Percentiles rank a stretch among this genome's conserved stretches.
These are phyloP conservation scores for Anastatus disparis DNA, from an alignment of 1,140 invertebrate genomes.

Conservation along the genomic window DNA sequence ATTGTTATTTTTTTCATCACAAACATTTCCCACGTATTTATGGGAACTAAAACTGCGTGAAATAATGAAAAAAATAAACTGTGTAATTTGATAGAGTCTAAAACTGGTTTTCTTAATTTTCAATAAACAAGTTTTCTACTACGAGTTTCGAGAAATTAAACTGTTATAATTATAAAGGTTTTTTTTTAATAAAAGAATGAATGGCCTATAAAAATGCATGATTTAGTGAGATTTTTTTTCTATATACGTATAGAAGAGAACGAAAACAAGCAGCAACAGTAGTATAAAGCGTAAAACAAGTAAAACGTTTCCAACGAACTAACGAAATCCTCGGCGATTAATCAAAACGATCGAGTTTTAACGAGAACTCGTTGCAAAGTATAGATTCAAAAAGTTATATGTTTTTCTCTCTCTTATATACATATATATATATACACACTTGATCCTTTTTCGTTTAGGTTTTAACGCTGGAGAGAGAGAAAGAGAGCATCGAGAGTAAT, in stretches of 20 bases:
- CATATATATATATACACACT: too few species aligned
- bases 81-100: too few species aligned
- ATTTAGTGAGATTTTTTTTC: neutral
- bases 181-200: neutral
- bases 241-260: neutral
- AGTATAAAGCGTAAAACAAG: neutral
- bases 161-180: neutral
- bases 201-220: slow-evolving; percentile 1
- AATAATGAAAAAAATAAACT: too few species aligned
- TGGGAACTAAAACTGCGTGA: too few species aligned
- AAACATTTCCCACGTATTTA: slow-evolving; percentile 41
- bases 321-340: slow-evolving; percentile 35
- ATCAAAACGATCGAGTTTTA: slow-evolving; percentile 54
- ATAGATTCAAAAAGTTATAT: slow-evolving; percentile 44
- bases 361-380: slow-evolving; percentile 48
- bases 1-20: neutral
- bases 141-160: neutral
- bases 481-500: slow-evolving; percentile 63
- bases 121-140: neutral
- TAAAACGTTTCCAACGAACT: slow-evolving; percentile 5
- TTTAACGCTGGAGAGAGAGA: too few species aligned
- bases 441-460: too few species aligned
- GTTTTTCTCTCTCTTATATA: too few species aligned
- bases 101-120: neutral
- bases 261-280: neutral